A percentile compares a stretch with the other conserved stretches of the same genome.
Evolutionary conservation across 2,113 vertebrate genomes (phyloP).

Genomic region (Cottus gobio): DNA sequence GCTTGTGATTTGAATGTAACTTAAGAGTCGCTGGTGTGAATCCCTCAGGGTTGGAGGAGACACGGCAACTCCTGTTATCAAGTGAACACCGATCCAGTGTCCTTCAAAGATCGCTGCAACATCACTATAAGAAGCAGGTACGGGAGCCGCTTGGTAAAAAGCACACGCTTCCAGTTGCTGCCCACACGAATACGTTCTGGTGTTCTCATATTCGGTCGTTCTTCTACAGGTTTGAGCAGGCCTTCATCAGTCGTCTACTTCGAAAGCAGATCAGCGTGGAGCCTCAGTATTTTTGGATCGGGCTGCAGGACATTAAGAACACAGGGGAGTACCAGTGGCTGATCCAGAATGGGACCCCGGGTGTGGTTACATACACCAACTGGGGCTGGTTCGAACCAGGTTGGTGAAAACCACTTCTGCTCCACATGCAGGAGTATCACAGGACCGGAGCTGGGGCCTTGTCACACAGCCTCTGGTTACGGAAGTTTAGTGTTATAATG

Average conservation of each 20-base stretch:
- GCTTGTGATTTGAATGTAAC: background rate
- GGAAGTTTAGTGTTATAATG: background rate
- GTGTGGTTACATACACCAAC: conserved; percentile 86
- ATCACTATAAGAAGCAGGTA: conserved; percentile 91
- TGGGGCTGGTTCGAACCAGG: conserved; percentile 91
- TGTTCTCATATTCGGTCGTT: background rate
- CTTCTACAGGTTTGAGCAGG: conserved; percentile 93
- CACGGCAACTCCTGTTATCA: conserved; percentile 91
- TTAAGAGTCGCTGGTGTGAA: conserved; percentile 7
- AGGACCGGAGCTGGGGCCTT: background rate
- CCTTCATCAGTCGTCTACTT: conserved; percentile 91
- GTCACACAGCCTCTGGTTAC: background rate
- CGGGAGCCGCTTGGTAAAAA: background rate
- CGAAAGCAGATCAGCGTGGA: conserved; percentile 78
- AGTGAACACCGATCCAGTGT: conserved; percentile 81
- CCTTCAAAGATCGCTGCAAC: conserved; percentile 89
- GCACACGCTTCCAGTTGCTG: background rate
- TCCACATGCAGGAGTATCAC: background rate
- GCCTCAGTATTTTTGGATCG: conserved; percentile 90
- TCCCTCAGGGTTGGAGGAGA: conserved; percentile 89
- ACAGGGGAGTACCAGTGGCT: conserved; percentile 91
- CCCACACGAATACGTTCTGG: background rate
- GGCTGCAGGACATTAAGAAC: conserved; percentile 86
- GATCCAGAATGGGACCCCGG: conserved; percentile 63
- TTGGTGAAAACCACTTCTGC: conserved; percentile 50